Evolutionary conservation across 2,113 vertebrate species (phyloP).

Genomic region (Rhagologus leucostigma): DNA sequence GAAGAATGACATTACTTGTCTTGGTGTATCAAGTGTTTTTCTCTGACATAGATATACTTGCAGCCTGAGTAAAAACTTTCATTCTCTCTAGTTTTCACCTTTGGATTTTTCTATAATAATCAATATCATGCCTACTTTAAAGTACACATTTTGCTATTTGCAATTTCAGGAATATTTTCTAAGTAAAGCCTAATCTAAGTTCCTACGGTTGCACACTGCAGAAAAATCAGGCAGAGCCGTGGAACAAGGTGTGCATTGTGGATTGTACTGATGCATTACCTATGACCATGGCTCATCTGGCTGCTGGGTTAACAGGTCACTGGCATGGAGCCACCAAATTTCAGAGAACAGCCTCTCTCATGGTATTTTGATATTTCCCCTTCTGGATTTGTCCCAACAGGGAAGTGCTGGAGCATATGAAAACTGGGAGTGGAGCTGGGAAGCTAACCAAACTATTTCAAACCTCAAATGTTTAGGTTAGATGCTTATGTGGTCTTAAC

Average conservation of each 20-base stretch:
- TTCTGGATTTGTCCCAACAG: slow-evolving; percentile 24
- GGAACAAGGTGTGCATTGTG: slow-evolving; percentile 47
- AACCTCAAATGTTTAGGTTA: slow-evolving; percentile 57
- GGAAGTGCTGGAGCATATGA: slow-evolving; percentile 1
- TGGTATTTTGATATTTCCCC: slow-evolving; percentile 45
- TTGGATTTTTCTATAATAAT: background rate
- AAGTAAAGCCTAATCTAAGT: background rate
- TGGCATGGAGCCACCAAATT: slow-evolving; percentile 21
- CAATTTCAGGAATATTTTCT: background rate
- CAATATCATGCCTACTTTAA: background rate
- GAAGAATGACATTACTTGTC: background rate
- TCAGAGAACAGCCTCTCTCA: slow-evolving; percentile 31
- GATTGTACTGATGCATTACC: background rate
- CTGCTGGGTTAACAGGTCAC: slow-evolving; percentile 42
- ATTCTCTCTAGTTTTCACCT: background rate
- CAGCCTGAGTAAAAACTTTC: background rate
- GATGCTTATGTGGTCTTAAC: slow-evolving; percentile 13
- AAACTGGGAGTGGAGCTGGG: slow-evolving; percentile 35
- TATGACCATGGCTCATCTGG: slow-evolving; percentile 1
- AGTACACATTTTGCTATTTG: background rate
- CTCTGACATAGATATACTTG: background rate
- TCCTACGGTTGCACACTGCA: background rate
- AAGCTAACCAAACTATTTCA: slow-evolving; percentile 30
- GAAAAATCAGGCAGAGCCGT: background rate
- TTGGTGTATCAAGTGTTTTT: background rate